Percentiles rank a stretch among this genome's conserved stretches.
phyloP scores from a whole-genome alignment of 2,797 vertebrate species.

The Rhyacichthys aspro region DNA sequence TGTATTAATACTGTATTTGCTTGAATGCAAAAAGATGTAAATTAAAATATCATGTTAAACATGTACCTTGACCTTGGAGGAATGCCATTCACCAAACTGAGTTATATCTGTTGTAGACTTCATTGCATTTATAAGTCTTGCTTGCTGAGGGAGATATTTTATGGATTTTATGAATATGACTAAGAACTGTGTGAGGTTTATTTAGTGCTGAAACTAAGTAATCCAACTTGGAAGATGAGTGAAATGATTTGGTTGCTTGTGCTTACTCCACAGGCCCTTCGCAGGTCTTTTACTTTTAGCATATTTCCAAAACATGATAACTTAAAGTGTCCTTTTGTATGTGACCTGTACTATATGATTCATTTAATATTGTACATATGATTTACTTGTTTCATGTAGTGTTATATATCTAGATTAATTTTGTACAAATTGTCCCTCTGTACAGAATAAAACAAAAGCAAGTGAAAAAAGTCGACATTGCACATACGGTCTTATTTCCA shows the following conservation, averaged over 20 bases:
- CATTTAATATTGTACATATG: slow-evolving; percentile 99
- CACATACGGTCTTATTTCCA: slow-evolving; percentile 82
- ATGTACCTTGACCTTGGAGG: slow-evolving; percentile 85
- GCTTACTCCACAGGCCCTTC: slow-evolving; percentile 82
- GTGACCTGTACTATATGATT: slow-evolving; percentile 93
- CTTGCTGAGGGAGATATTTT: slow-evolving; percentile 72
- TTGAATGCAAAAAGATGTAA: slow-evolving; percentile 80
- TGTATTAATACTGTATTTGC: slow-evolving; percentile 81
- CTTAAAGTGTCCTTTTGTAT: slow-evolving; percentile 97
- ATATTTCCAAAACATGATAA: slow-evolving; percentile 86
- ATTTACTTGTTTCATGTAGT: slow-evolving; percentile 97
- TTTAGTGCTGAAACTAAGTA: slow-evolving; percentile 68
- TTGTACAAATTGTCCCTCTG: slow-evolving; percentile 99
- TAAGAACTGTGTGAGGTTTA: slow-evolving; percentile 59
- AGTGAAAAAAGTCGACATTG: slow-evolving; percentile 89
- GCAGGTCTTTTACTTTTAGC: slow-evolving; percentile 77
- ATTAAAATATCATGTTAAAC: slow-evolving; percentile 87
- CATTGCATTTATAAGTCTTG: slow-evolving; percentile 66
- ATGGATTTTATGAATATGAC: slow-evolving; percentile 68
- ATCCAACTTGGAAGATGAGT: slow-evolving; percentile 55
- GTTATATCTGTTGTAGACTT: slow-evolving; percentile 58
- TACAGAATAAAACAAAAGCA: slow-evolving; percentile 95
- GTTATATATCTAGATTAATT: slow-evolving; percentile 98
- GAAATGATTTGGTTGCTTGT: slow-evolving; percentile 76
- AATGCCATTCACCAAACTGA: slow-evolving; percentile 88